phyloP scores from a whole-genome alignment of 2,888 invertebrate genomes.

The Nipponacmea schrenckii region DNA sequence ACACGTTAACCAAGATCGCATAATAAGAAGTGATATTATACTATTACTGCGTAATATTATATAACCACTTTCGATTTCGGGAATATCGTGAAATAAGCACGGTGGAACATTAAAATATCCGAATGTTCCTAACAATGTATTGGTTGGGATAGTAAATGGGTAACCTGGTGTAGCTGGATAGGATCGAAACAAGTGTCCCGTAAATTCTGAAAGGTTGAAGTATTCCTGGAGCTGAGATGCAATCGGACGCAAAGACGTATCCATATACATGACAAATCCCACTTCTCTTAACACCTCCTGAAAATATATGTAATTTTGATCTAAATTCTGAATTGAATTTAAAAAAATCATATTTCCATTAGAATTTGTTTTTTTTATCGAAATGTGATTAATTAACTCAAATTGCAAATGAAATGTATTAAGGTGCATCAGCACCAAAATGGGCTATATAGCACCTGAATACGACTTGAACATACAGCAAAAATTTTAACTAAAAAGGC shows the following conservation, averaged over 20 bases:
- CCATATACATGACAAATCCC: conserved; percentile 1
- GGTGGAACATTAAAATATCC: not conserved
- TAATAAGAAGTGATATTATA: not conserved
- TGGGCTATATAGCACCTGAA: no score
- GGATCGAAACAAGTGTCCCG: not conserved
- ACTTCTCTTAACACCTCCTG: not conserved
- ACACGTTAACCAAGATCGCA: not conserved
- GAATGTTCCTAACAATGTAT: not conserved
- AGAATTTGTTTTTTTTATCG: no score
- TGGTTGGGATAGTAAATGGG: not conserved
- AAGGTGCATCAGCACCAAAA: no score
- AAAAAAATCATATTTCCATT: no score
- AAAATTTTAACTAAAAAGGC: no score
- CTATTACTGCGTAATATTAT: not conserved
- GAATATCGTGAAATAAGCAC: not conserved
- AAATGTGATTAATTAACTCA: no score
- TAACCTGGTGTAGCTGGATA: not conserved
- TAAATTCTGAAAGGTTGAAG: not conserved
- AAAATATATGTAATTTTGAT: no score
- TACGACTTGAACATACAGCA: no score
- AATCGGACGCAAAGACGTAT: not conserved
- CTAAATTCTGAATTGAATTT: no score
- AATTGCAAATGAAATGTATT: no score
- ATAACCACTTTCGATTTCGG: not conserved
- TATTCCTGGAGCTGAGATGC: not conserved